Evolutionary conservation across 30 jellyfish, hydroid and myxozoan species (phyloP), one percentile per base, ranked within the genome.

Genomic region (Turritopsis dohrnii): DNA sequence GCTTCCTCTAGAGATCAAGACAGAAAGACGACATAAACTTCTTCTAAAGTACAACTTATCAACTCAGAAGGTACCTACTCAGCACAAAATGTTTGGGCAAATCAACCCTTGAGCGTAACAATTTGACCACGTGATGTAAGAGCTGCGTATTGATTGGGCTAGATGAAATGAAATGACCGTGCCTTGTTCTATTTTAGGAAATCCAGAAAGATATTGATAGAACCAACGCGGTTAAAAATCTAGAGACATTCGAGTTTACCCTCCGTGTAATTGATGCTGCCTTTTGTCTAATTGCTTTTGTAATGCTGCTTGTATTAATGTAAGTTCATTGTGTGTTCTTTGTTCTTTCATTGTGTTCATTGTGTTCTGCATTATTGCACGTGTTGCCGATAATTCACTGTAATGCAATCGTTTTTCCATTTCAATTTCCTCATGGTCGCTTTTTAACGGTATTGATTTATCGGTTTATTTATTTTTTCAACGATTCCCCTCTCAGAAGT

Each of bases 251-350:
- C 23, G 1, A 1, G 22, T 22, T 17, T 3, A 18, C 18, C 31
- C 81, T 72, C 52, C 31, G 31, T 22, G 17, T 16, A 1, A 72
- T 72, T 72, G 81, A 72, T 72, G 81, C 81, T 22, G 28, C 52
- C 20, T 31, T 72, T 1, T 72, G 81, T 52, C 22, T 72, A 17
- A 1, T 72, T 19, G 30, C 60, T n/a, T 72, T 72, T 22, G 8
- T 72, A 26, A 3, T 72, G 22, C 81, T 72, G n/a, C 52, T 72
- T 1, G 60, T 22, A 52, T 22, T 72, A 19, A 72, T 72, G 81
- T 72, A 72, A 72, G 81, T 22, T 41, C 60, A 41, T 13, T 41
- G 60, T 13, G 60, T 41, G 60, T 3, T 5, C 60, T 41, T 41
- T 13, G 5, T 41, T 41, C 5, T 41, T 13, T 41, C 60, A n/a